Conservation (phyloP, 2,888 invertebrate species). For the Trissonchulus sp. region DNA sequence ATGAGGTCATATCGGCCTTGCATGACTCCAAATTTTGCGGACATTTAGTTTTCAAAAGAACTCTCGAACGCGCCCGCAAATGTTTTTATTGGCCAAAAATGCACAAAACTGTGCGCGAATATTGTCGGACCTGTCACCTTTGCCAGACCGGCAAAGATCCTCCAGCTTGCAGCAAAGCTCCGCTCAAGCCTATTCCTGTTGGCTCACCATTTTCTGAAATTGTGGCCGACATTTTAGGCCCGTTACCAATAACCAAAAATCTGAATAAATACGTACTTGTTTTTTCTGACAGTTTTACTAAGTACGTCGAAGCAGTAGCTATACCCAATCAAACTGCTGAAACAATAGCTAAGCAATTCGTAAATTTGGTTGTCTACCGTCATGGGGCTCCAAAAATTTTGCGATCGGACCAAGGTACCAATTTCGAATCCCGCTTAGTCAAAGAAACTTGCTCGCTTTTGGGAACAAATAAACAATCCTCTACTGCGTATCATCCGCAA, state of each 20-base stretch:
- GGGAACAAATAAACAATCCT: neutral
- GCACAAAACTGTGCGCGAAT: too few relatives aligned
- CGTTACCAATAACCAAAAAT: constrained; percentile 29
- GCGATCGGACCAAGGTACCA: neutral
- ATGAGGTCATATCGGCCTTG: too few relatives aligned
- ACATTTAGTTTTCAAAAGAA: too few relatives aligned
- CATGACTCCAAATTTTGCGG: too few relatives aligned
- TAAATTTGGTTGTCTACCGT: neutral
- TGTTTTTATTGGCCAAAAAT: too few relatives aligned
- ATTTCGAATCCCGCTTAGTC: neutral
- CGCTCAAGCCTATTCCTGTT: constrained; percentile 29
- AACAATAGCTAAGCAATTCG: neutral
- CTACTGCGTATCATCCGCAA: constrained; percentile 25
- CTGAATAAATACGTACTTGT: constrained; percentile 38
- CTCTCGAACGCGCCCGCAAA: too few relatives aligned
- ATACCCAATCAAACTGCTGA: too few relatives aligned
- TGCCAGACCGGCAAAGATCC: constrained; percentile 7
- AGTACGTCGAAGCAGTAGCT: too few relatives aligned
- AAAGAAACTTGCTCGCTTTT: neutral
- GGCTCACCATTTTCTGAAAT: constrained; percentile 38
- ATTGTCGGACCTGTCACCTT: neutral
- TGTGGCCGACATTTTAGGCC: constrained; percentile 37
- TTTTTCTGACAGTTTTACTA: constrained; percentile 32
- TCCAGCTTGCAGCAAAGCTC: neutral
- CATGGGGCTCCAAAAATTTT: too few relatives aligned